A percentile compares a stretch with the other conserved stretches of the same genome.
Evolutionary conservation across 2,797 vertebrate genomes (phyloP).

Genomic region (Enteromius anoplus): DNA sequence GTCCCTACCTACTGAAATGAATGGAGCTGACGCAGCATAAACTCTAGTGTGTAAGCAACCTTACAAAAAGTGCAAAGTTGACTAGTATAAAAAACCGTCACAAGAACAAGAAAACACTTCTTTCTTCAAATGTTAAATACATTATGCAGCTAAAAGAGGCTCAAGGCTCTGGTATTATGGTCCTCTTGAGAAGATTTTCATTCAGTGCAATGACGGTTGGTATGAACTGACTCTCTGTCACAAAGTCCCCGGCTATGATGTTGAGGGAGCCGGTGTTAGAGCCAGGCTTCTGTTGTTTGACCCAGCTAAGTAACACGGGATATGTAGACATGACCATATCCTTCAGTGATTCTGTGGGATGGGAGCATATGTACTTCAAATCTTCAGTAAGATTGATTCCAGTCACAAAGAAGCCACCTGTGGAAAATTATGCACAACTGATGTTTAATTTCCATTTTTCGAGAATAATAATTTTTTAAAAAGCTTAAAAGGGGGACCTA

Average conservation of each 20-base stretch:
- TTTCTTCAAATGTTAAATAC: conserved; percentile 59
- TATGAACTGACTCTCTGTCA: conserved; percentile 80
- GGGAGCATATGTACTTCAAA: conserved; percentile 82
- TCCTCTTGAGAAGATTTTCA: conserved; percentile 76
- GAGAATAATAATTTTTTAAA: not conserved
- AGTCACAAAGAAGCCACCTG: conserved; percentile 90
- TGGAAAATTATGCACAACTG: conserved; percentile 25
- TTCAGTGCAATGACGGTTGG: conserved; percentile 86
- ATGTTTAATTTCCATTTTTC: not conserved
- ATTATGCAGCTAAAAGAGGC: conserved; percentile 31
- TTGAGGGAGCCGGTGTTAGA: conserved; percentile 77
- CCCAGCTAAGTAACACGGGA: conserved; percentile 82
- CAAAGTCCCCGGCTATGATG: conserved; percentile 92
- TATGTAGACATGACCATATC: conserved; percentile 85
- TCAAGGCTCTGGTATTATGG: conserved; percentile 58
- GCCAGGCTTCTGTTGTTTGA: conserved; percentile 84
- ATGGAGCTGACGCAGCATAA: conserved; percentile 6
- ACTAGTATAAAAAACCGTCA: conserved; percentile 58
- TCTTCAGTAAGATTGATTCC: conserved; percentile 92
- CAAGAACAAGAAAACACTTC: conserved; percentile 59
- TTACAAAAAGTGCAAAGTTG: conserved; percentile 61
- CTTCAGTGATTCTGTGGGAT: conserved; percentile 84
- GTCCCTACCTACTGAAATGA: not conserved
- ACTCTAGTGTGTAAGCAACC: conserved; percentile 21
- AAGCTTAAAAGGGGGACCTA: not conserved